Percentiles rank a stretch among this genome's conserved stretches.
These are phyloP conservation scores for Lamproptera curius DNA, from an alignment of 2,888 invertebrate genomes.

Conservation along the genomic window DNA sequence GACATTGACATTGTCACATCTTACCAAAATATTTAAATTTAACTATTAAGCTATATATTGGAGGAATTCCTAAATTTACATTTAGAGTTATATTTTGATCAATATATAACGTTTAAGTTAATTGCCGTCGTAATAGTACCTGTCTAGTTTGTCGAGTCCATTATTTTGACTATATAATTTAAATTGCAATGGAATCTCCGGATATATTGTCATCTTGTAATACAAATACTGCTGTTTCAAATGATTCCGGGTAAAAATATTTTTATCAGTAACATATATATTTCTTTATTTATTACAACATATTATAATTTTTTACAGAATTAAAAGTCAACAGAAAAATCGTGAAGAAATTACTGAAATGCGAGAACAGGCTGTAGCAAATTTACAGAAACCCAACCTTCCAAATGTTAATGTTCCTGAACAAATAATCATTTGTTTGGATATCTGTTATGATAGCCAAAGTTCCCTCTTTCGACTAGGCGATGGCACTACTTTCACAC, in stretches of 20 bases:
- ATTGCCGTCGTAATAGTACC: too few species aligned
- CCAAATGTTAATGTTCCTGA: slow-evolving; percentile 78
- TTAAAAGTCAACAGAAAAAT: slow-evolving; percentile 11
- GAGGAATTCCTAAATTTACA: too few species aligned
- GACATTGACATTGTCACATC: too few species aligned
- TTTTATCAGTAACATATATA: too few species aligned
- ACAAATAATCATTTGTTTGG: slow-evolving; percentile 81
- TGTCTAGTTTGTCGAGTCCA: too few species aligned
- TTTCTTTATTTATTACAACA: too few species aligned
- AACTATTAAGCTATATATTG: too few species aligned
- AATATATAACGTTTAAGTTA: too few species aligned
- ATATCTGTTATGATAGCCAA: slow-evolving; percentile 77
- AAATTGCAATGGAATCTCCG: slow-evolving; percentile 39
- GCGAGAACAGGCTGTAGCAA: slow-evolving; percentile 57
- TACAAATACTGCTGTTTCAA: slow-evolving; percentile 26
- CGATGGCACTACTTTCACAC: slow-evolving; percentile 74
- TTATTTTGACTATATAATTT: too few species aligned
- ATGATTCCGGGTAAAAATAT: slow-evolving; percentile 22
- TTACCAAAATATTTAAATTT: too few species aligned
- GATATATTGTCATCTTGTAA: slow-evolving; percentile 38
- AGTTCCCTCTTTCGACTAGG: slow-evolving; percentile 71
- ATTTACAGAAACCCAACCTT: slow-evolving; percentile 64
- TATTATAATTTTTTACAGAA: slow-evolving; percentile 29
- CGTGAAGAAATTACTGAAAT: slow-evolving; percentile 38
- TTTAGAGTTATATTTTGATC: too few species aligned